Percentiles rank a stretch among this genome's conserved stretches.
phyloP scores from a whole-genome alignment of 2,888 invertebrate species.

The Tipula lateralis region DNA sequence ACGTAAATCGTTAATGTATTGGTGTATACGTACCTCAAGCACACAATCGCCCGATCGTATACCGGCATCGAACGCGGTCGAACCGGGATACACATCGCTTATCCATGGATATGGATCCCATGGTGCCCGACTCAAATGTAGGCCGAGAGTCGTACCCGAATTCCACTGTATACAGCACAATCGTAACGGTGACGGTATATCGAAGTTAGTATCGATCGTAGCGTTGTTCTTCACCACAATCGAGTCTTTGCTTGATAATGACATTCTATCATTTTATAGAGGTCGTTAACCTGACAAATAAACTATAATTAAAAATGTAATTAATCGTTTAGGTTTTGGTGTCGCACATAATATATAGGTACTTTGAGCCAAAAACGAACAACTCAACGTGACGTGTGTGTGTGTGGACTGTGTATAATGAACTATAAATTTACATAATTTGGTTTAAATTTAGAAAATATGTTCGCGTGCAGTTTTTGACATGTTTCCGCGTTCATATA shows the following conservation, averaged over 20 bases:
- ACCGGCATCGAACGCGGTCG: constrained; percentile 60
- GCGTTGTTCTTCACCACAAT: constrained; percentile 32
- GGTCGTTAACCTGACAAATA: neutral
- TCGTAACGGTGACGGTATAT: constrained; percentile 26
- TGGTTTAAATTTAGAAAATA: neutral
- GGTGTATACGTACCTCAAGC: constrained; percentile 49
- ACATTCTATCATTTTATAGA: neutral
- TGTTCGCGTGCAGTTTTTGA: neutral
- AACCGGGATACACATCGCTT: constrained; percentile 57
- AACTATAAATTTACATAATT: neutral
- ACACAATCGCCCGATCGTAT: constrained; percentile 66
- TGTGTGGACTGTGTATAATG: neutral
- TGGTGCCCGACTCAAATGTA: constrained; percentile 58
- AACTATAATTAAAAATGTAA: neutral
- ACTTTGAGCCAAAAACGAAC: neutral
- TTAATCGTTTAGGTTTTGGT: no score
- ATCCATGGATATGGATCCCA: constrained; percentile 83
- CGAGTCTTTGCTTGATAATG: constrained; percentile 4
- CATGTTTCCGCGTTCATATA: neutral
- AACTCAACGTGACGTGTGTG: no score
- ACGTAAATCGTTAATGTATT: no score
- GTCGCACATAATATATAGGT: no score
- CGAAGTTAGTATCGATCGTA: constrained; percentile 31
- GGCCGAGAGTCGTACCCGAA: constrained; percentile 60
- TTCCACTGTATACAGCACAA: constrained; percentile 14